These are phyloP conservation scores for Centruroides vittatus DNA, from an alignment of 1,140 invertebrate species.

Conservation along the genomic window DNA sequence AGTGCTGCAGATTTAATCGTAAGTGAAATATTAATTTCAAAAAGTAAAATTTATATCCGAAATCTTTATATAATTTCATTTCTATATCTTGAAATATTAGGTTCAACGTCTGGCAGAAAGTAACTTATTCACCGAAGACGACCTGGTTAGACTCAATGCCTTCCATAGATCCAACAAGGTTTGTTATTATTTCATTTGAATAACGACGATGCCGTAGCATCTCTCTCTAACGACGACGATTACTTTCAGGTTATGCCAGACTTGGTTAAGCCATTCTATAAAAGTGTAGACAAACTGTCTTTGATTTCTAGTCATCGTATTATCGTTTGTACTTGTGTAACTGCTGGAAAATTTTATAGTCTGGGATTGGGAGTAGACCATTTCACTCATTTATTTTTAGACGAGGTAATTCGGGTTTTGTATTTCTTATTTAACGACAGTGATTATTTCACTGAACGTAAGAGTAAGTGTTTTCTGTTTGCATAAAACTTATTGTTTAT, in stretches of 20 bases:
- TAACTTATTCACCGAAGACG: constrained; percentile 10
- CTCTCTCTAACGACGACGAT: too few relatives aligned
- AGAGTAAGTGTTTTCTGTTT: too few relatives aligned
- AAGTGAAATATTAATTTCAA: not conserved
- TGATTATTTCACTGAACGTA: too few relatives aligned
- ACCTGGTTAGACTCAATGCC: constrained; percentile 23
- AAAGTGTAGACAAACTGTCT: constrained; percentile 27
- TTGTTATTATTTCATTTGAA: too few relatives aligned
- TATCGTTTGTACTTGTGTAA: constrained; percentile 64
- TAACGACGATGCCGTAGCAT: too few relatives aligned
- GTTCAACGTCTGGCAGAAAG: constrained; percentile 7
- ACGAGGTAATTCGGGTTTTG: constrained; percentile 40
- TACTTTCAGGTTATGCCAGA: constrained; percentile 24
- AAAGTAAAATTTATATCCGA: too few relatives aligned
- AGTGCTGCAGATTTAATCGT: constrained; percentile 65
- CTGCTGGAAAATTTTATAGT: constrained; percentile 50
- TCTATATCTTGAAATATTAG: too few relatives aligned
- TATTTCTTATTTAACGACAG: too few relatives aligned
- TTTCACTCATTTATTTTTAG: constrained; percentile 75
- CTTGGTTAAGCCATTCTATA: constrained; percentile 49
- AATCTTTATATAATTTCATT: too few relatives aligned
- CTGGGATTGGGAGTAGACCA: constrained; percentile 51
- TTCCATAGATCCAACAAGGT: constrained; percentile 27
- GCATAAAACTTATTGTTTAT: not conserved
- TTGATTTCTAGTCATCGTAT: constrained; percentile 52